These are phyloP conservation scores for Cheilinus undulatus DNA, from an alignment of 2,113 vertebrate species.

Conservation along the genomic window DNA sequence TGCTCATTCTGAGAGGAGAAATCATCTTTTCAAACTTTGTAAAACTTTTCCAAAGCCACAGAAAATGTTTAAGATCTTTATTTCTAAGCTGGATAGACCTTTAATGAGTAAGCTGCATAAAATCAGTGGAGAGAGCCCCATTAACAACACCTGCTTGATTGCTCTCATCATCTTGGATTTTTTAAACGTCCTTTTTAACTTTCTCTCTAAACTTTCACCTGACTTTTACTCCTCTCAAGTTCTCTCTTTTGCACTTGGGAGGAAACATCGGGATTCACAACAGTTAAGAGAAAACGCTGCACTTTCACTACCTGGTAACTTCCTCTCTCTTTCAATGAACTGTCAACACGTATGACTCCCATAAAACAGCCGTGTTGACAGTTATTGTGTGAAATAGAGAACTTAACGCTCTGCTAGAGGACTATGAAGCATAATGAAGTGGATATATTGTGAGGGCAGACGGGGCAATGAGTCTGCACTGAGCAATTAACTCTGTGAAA, in stretches of 20 bases:
- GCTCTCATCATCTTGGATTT: too few species aligned
- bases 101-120: too few species aligned
- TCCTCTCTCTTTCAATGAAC: slow-evolving; percentile 44
- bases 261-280: not conserved
- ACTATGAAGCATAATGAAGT: slow-evolving; percentile 31
- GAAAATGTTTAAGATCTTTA: too few species aligned
- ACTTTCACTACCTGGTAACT: slow-evolving; percentile 25
- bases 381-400: slow-evolving; percentile 58
- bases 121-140: too few species aligned
- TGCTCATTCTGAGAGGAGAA: too few species aligned
- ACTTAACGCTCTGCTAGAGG: slow-evolving; percentile 32
- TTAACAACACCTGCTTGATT: too few species aligned
- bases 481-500: slow-evolving; percentile 51
- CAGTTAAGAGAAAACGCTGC: slow-evolving; percentile 1
- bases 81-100: too few species aligned
- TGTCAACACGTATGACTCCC: slow-evolving; percentile 14
- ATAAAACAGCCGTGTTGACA: slow-evolving; percentile 58
- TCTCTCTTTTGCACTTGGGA: not conserved
- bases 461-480: slow-evolving; percentile 14
- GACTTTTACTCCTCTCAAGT: not conserved
- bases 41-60: too few species aligned
- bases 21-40: not conserved
- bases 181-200: too few species aligned
- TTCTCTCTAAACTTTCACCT: not conserved
- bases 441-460: slow-evolving; percentile 31